A percentile compares a stretch with the other conserved stretches of the same genome.
Evolutionary conservation across 2,113 vertebrate genomes (phyloP).

Genomic region (Ursus arctos): DNA sequence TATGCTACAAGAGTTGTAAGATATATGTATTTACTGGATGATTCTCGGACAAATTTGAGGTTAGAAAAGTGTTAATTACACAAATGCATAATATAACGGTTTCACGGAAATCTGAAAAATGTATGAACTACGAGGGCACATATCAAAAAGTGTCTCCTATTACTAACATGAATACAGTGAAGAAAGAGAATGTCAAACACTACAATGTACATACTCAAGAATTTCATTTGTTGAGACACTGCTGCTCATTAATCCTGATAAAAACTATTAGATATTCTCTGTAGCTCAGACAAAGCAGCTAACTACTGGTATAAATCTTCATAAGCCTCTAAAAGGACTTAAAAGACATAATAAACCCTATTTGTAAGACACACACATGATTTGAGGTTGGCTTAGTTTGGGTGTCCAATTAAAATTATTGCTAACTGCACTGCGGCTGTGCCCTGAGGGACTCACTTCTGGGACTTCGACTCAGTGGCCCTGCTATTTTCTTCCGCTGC

Average conservation of each 20-base stretch:
- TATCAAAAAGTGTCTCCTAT: slow-evolving; percentile 58
- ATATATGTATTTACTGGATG: not conserved
- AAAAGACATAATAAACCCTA: slow-evolving; percentile 76
- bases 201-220: slow-evolving; percentile 37
- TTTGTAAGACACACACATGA: slow-evolving; percentile 79
- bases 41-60: not conserved
- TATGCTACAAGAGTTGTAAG: not conserved
- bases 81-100: not conserved
- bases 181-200: slow-evolving; percentile 66
- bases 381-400: slow-evolving; percentile 74
- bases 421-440: slow-evolving; percentile 59
- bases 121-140: slow-evolving; percentile 15
- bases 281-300: slow-evolving; percentile 77
- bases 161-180: not conserved
- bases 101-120: slow-evolving; percentile 40
- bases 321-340: slow-evolving; percentile 74
- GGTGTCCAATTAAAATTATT: slow-evolving; percentile 80
- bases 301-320: slow-evolving; percentile 82
- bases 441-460: slow-evolving; percentile 59
- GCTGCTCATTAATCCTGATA: slow-evolving; percentile 78
- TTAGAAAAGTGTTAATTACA: slow-evolving; percentile 4
- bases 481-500: not conserved
- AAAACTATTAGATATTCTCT: slow-evolving; percentile 81
- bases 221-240: slow-evolving; percentile 77
- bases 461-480: not conserved